phyloP scores from a whole-genome alignment of 2,113 vertebrate genomes.

The Thryonomys swinderianus region DNA sequence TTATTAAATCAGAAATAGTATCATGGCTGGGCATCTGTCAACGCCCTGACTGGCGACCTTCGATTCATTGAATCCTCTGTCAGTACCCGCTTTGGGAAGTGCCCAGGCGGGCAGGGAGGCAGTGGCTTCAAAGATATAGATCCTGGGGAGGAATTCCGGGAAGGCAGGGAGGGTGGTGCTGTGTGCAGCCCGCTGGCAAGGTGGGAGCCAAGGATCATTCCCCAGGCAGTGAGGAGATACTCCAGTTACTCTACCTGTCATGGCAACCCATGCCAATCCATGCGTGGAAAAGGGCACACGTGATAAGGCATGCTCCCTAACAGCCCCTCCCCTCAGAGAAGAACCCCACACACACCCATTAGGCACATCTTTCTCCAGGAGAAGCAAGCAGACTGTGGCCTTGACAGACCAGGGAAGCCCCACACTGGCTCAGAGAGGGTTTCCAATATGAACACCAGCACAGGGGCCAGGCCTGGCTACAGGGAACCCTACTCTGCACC shows the following conservation, averaged over 20 bases:
- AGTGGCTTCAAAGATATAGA: slow-evolving; percentile 93
- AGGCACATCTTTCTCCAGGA: background rate
- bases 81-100: slow-evolving; percentile 89
- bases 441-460: background rate
- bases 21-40: slow-evolving; percentile 97
- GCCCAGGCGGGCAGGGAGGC: slow-evolving; percentile 89
- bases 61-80: slow-evolving; percentile 98
- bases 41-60: slow-evolving; percentile 95
- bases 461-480: too few species aligned
- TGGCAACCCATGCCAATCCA: background rate
- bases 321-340: background rate
- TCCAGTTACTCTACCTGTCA: background rate
- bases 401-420: background rate
- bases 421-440: background rate
- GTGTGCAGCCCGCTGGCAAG: background rate
- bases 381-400: background rate
- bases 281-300: background rate
- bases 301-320: background rate
- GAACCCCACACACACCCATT: background rate
- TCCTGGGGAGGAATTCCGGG: slow-evolving; percentile 91
- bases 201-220: background rate
- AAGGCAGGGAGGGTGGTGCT: background rate
- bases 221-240: background rate
- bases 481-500: background rate
- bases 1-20: slow-evolving; percentile 99